Conservation (phyloP, 2,113 vertebrate genomes). For the Montifringilla adamsi region DNA sequence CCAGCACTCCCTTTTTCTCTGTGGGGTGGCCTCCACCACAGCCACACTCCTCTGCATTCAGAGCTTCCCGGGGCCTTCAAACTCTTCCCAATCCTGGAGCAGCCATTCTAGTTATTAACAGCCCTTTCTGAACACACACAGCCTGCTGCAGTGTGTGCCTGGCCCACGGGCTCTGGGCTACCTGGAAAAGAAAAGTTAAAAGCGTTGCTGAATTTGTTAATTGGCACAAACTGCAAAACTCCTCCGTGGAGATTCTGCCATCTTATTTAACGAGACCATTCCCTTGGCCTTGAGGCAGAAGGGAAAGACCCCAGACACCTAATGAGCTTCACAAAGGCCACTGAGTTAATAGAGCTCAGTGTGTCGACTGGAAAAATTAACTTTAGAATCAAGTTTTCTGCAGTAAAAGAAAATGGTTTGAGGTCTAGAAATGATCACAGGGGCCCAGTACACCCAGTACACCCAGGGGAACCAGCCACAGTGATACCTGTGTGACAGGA, state of each 20-base stretch:
- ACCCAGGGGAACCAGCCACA: neutral
- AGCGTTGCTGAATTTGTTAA: constrained; percentile 6
- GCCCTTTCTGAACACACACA: neutral
- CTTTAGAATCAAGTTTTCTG: neutral
- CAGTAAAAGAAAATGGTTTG: neutral
- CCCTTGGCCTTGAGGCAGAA: neutral
- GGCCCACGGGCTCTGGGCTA: neutral
- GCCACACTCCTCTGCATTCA: constrained; percentile 20
- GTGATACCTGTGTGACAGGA: neutral
- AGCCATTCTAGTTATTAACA: constrained; percentile 30
- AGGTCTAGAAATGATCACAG: neutral
- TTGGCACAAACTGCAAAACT: constrained; percentile 27
- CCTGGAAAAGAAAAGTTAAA: neutral
- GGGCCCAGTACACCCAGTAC: too few relatives aligned
- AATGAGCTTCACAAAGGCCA: neutral
- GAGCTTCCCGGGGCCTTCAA: constrained; percentile 42
- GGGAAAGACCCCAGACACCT: constrained; percentile 19
- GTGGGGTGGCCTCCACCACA: neutral
- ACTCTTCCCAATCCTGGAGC: neutral
- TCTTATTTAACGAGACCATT: constrained; percentile 31
- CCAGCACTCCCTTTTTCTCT: neutral
- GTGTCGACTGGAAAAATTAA: neutral
- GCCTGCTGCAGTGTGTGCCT: neutral
- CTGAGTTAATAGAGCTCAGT: neutral
- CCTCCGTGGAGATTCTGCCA: neutral